Evolutionary conservation across 37 sponge, comb jelly and placozoan species (phyloP), one percentile per base, ranked within the genome.

Genomic region (Trichoplax adhaerens): DNA sequence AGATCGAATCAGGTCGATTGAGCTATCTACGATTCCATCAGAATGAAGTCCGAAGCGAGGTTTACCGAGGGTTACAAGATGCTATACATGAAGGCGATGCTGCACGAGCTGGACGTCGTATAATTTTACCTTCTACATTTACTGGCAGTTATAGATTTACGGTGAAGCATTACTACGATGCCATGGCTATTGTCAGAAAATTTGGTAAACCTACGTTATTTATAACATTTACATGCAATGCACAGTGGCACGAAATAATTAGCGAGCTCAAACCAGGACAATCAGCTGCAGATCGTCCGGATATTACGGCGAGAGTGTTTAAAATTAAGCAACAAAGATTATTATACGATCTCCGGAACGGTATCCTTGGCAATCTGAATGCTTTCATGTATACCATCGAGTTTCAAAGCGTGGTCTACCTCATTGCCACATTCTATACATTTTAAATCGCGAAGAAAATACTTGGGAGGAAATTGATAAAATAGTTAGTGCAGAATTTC

Each of bases 61-160:
- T 8, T 50, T 83, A 83, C 63, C 53, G 61, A 57, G 60, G 68
- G 3, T 63, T 82, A 5, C 50, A 53, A 54, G 83, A 82, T 65
- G 53, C 60, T 50, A 48, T 69, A 50, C 50, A 65, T 71, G 82
- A 82, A 78, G 81, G 70, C 52, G 57, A 77, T 52, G 76, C 77
- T 61, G 52, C 12, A 0, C 69, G 79, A 73, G 68, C 80, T 3
- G 74, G 86, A 8, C 74, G 70, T 55, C 71, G 54, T 54, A 76
- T 82, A 2, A 82, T 85, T 62, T 61, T 85, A 48, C 86, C 80
- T 3, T 71, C 77, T 2, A 71, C 86, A 48, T 85, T 85, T 72
- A 81, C 74, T 49, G 79, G 82, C 46, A 75, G 81, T 46, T 74
- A 80, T 4, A 63, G 86, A 50, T 85, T 74, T 63, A 82, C 81